These are phyloP conservation scores for Amphimallon solstitiale DNA, from an alignment of 2,888 invertebrate genomes.

Conservation along the genomic window DNA sequence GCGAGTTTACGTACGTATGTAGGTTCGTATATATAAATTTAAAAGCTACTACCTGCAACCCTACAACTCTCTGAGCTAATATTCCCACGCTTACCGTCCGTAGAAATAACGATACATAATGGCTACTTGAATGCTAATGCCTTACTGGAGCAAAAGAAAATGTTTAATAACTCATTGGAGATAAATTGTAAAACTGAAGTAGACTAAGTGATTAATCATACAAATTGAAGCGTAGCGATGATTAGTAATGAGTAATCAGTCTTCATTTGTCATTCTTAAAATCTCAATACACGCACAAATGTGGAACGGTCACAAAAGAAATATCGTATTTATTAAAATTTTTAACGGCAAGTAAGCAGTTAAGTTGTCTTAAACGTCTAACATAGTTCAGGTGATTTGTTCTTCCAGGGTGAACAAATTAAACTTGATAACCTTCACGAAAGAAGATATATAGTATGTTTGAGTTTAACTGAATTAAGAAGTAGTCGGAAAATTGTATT, in stretches of 20 bases:
- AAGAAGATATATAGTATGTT: constrained; percentile 17
- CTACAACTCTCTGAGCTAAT: background rate
- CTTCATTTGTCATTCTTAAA: constrained; percentile 40
- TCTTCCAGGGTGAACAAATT: constrained; percentile 25
- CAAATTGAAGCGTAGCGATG: constrained; percentile 39
- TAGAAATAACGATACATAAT: constrained; percentile 13
- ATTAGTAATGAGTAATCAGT: constrained; percentile 40
- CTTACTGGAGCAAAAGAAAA: background rate
- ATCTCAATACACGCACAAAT: constrained; percentile 14
- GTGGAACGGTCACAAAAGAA: constrained; percentile 9
- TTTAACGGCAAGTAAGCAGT: constrained; percentile 24
- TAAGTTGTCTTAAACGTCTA: constrained; percentile 32
- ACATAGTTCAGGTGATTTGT: constrained; percentile 23
- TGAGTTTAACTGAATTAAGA: background rate
- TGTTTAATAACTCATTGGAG: constrained; percentile 31
- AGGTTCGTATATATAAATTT: constrained; percentile 7
- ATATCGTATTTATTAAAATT: constrained; percentile 34
- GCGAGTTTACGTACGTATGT: too few relatives aligned
- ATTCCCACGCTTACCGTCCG: constrained; percentile 23
- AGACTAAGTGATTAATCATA: constrained; percentile 36
- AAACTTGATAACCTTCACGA: constrained; percentile 9
- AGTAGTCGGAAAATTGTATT: background rate
- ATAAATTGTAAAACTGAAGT: constrained; percentile 36
- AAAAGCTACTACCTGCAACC: background rate
- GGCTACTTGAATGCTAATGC: constrained; percentile 13